Base-by-base conservation (phyloP, 2,797 vertebrate genomes). In the Acanthopagrus latus region DNA sequence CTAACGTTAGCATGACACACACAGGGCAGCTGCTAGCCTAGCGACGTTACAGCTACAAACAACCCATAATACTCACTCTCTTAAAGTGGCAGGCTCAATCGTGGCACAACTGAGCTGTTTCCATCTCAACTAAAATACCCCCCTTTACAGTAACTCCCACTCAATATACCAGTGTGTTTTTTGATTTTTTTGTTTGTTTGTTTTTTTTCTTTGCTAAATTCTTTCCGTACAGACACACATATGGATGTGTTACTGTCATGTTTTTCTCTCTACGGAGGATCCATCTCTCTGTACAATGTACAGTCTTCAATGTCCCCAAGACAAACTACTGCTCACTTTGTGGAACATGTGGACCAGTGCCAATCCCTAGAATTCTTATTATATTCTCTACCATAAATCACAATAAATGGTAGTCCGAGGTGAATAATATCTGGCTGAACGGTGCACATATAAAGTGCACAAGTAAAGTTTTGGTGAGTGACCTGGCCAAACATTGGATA, bases 51-150 rank as follows among this genome's bases (percentile, higher is more conserved):
- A 27, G 33, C n/a, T 78, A 21, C 21, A 23, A 21, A 27, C 13
- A 38, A 46, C 29, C 65, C 71, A 56, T 4, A 25, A 74, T 56
- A 50, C 81, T 46, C 74, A n/a, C 43, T 47, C 3, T 77, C 25
- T 52, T 78, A 71, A 66, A 71, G 62, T 1, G 3, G 58, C 51
- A 67, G 23, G 9, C 21, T 46, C 38, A 29, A 2, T 51, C 10
- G 13, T 1, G 23, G 46, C 46, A 8, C 38, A 21, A 16, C 11
- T 50, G 29, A 16, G 21, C 9, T 38, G 38, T 38, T 38, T 33
- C 29, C 29, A 7, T 33, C 29, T 33, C 29, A 9, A 38, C 9
- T 38, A 1, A 38, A 38, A 38, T 38, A 38, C 11, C 17, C 41
- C n/a, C 2, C 2, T 27, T 29, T 20, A 14, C 3, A 55, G 9